These are phyloP conservation scores for Micropoecilia bifurca DNA, from an alignment of 2,797 vertebrate genomes.

Conservation along the genomic window DNA sequence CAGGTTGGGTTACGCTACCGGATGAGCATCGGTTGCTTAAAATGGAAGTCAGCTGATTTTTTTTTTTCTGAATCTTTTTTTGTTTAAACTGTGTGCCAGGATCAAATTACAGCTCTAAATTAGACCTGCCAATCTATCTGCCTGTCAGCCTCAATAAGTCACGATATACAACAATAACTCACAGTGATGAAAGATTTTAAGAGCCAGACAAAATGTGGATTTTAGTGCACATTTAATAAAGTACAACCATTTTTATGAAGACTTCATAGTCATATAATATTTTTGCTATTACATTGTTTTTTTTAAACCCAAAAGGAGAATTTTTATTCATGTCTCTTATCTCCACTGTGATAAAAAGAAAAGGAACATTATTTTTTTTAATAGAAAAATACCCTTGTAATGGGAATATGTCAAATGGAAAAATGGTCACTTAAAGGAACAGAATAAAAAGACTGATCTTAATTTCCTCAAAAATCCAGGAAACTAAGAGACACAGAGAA, in stretches of 20 bases:
- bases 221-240: neutral
- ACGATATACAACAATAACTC: neutral
- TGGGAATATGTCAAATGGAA: neutral
- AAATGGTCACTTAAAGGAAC: neutral
- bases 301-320: neutral
- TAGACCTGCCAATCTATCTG: neutral
- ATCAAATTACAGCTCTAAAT: slow-evolving; percentile 4
- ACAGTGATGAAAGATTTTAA: neutral
- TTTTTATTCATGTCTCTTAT: neutral
- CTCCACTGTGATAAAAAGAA: neutral
- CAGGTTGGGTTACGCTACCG: slow-evolving; percentile 41
- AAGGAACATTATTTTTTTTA: neutral
- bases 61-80: slow-evolving; percentile 11
- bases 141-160: neutral
- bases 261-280: too few relatives aligned
- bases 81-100: slow-evolving; percentile 33
- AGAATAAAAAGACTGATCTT: neutral
- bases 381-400: neutral
- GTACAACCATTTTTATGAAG: neutral
- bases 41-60: slow-evolving; percentile 39
- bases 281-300: neutral
- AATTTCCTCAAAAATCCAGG: neutral
- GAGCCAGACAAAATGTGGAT: neutral
- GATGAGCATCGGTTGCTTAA: slow-evolving; percentile 31
- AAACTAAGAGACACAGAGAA: neutral